These are phyloP conservation scores for Lepas anatifera DNA, from an alignment of 2,888 invertebrate species.

Conservation along the genomic window DNA sequence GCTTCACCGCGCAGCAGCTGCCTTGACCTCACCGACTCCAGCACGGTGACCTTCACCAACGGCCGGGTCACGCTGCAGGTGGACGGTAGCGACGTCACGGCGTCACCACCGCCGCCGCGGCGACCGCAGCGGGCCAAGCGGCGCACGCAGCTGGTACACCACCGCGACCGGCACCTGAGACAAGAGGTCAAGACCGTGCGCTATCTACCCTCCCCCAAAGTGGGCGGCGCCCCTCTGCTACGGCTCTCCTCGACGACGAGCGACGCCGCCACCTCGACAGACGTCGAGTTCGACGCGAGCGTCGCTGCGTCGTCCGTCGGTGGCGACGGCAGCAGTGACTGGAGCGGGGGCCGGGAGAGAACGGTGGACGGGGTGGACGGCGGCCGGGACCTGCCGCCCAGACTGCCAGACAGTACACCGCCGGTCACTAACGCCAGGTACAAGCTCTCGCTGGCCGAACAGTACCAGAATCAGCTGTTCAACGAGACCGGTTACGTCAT, in stretches of 20 bases:
- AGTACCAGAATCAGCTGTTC: conserved; percentile 5
- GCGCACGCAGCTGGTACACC: background rate
- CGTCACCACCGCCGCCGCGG: background rate
- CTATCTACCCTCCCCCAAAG: background rate
- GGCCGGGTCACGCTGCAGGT: conserved; percentile 2
- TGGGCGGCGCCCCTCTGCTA: background rate
- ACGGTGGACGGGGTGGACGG: no score
- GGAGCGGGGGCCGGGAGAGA: no score
- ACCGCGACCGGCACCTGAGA: background rate
- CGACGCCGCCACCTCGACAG: background rate
- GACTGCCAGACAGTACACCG: background rate
- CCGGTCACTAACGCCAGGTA: background rate
- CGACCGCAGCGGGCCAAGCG: background rate
- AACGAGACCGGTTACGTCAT: background rate
- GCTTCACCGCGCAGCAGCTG: no score
- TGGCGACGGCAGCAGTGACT: no score
- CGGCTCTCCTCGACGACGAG: background rate
- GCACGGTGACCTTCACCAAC: background rate
- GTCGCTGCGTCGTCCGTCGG: no score
- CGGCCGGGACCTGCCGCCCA: background rate
- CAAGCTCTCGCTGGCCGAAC: background rate
- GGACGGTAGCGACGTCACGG: background rate
- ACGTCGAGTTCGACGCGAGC: background rate
- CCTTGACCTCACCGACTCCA: background rate
- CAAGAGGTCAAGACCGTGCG: background rate